A percentile compares a stretch with the other conserved stretches of the same genome.
These are phyloP conservation scores for Nasonia longicornis DNA, from an alignment of 1,140 invertebrate genomes.

Conservation along the genomic window DNA sequence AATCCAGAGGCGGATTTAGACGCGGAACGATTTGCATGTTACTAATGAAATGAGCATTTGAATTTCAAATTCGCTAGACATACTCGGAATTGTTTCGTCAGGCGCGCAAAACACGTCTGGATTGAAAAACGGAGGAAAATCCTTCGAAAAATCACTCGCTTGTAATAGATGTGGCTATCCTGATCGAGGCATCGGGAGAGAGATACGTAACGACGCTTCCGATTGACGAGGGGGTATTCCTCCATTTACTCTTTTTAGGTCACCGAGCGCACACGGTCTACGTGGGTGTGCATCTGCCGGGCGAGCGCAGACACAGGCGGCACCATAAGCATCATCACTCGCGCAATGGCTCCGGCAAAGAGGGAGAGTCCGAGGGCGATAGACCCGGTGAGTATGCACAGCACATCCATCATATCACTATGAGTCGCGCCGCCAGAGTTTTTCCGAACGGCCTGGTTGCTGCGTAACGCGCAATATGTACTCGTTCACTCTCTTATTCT, in stretches of 20 bases:
- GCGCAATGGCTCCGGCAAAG: conserved; percentile 62
- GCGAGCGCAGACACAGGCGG: conserved; percentile 79
- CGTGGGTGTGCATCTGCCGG: conserved; percentile 87
- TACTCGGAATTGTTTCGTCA: background rate
- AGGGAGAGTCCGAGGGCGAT: conserved; percentile 69
- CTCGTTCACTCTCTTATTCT: no score
- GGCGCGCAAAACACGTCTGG: background rate
- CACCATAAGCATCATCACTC: conserved; percentile 83
- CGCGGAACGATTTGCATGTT: background rate
- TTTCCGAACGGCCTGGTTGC: background rate
- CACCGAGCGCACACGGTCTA: conserved; percentile 90
- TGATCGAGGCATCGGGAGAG: background rate
- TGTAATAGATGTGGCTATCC: no score
- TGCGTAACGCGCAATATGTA: no score
- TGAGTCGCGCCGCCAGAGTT: background rate
- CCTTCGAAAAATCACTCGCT: background rate
- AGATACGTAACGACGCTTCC: background rate
- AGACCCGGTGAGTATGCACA: conserved; percentile 73
- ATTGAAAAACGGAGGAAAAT: background rate
- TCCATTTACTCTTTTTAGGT: conserved; percentile 71
- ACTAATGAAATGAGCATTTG: background rate
- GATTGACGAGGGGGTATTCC: conserved; percentile 17
- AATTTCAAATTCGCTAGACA: background rate
- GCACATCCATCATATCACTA: no score
- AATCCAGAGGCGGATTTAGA: background rate